phyloP scores from a whole-genome alignment of 1,140 invertebrate genomes.

The Pachyrhynchus sulphureomaculatus region DNA sequence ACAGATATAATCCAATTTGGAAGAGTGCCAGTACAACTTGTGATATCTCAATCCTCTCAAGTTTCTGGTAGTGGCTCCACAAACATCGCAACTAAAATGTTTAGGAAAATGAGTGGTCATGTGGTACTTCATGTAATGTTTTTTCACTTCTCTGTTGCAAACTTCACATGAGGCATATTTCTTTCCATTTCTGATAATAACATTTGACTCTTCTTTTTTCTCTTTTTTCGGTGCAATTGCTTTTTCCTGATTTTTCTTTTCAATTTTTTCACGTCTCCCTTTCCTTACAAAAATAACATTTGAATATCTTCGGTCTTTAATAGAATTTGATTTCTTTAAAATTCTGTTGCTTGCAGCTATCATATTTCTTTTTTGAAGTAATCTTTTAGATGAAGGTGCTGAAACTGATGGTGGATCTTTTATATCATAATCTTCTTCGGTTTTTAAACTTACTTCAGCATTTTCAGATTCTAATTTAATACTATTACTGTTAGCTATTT shows the following conservation, averaged over 20 bases:
- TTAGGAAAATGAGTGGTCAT: constrained; percentile 36
- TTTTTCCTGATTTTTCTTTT: not conserved
- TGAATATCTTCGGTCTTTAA: constrained; percentile 11
- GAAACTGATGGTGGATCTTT: not conserved
- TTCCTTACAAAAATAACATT: constrained; percentile 21
- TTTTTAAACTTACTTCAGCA: not conserved
- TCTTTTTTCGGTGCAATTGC: constrained; percentile 12
- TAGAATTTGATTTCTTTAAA: constrained; percentile 11
- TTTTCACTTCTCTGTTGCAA: constrained; percentile 23
- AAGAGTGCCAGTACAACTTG: constrained; percentile 38
- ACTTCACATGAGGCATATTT: constrained; percentile 35
- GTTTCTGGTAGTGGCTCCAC: constrained; percentile 41
- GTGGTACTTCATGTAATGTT: constrained; percentile 28
- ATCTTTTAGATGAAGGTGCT: constrained; percentile 6
- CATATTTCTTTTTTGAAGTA: constrained; percentile 16
- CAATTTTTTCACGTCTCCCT: constrained; percentile 4
- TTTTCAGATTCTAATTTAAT: not conserved
- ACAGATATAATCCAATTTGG: constrained; percentile 36
- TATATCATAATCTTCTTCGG: not conserved
- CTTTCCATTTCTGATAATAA: constrained; percentile 34
- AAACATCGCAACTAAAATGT: constrained; percentile 41
- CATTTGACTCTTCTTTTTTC: constrained; percentile 6
- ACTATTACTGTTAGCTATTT: not conserved
- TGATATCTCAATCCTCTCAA: constrained; percentile 37
- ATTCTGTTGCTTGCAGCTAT: constrained; percentile 19